These are phyloP conservation scores for Ectobius pallidus DNA, from an alignment of 2,888 invertebrate species.

Conservation along the genomic window DNA sequence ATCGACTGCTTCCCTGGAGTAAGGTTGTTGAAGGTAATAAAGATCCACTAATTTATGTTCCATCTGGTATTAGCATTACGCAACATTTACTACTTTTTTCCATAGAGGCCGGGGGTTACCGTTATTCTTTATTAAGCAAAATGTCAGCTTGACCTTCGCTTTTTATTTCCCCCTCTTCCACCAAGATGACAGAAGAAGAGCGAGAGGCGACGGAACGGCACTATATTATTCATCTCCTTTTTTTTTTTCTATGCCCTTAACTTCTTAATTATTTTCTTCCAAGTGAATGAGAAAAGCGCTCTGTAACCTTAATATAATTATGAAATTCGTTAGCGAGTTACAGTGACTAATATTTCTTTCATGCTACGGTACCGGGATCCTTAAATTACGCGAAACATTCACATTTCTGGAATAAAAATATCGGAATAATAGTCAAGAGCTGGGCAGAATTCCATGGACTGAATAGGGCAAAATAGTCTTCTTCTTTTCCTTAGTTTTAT, in stretches of 20 bases:
- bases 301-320: too few relatives aligned
- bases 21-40: not conserved
- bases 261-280: not conserved
- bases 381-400: too few relatives aligned
- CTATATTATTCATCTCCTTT: not conserved
- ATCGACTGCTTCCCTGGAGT: not conserved
- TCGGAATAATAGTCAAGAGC: too few relatives aligned
- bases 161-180: not conserved
- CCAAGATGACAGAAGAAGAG: not conserved
- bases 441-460: too few relatives aligned
- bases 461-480: too few relatives aligned
- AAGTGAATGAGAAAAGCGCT: too few relatives aligned
- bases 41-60: not conserved
- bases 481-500: too few relatives aligned
- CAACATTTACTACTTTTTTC: constrained; percentile 32
- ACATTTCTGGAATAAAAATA: too few relatives aligned
- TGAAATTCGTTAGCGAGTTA: too few relatives aligned
- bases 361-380: too few relatives aligned
- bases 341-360: too few relatives aligned
- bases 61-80: constrained; percentile 20
- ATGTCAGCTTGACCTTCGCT: constrained; percentile 34
- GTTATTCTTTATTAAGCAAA: constrained; percentile 31
- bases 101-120: constrained; percentile 20
- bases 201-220: not conserved
- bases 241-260: not conserved